These are phyloP conservation scores for Notocelia uddmanniana DNA, from an alignment of 2,888 invertebrate species.

Conservation along the genomic window DNA sequence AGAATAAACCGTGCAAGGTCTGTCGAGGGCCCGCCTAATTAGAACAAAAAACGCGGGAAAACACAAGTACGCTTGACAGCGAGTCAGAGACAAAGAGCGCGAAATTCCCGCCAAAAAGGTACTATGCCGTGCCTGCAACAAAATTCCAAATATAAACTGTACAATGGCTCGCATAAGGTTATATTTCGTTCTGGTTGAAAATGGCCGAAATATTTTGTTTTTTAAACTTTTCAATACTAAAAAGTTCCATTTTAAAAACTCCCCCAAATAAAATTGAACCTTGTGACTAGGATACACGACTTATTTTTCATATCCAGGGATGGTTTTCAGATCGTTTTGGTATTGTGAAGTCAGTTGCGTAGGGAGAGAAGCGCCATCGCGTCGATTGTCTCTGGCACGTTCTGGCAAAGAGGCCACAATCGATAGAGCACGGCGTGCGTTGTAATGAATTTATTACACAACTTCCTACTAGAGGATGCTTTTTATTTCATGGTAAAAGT, in stretches of 20 bases:
- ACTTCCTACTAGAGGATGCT: slow-evolving; percentile 49
- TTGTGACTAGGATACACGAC: background rate
- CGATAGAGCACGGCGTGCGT: slow-evolving; percentile 85
- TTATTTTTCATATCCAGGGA: background rate
- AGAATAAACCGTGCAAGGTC: slow-evolving; percentile 56
- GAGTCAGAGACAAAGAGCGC: slow-evolving; percentile 83
- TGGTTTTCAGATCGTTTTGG: slow-evolving; percentile 55
- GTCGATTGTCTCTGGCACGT: slow-evolving; percentile 84
- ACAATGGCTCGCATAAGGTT: slow-evolving; percentile 35
- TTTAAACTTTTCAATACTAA: slow-evolving; percentile 7
- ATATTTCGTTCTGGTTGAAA: slow-evolving; percentile 47
- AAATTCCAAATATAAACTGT: slow-evolving; percentile 53
- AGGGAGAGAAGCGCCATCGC: slow-evolving; percentile 83
- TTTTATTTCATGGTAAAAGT: slow-evolving; percentile 31
- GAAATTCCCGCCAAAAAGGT: slow-evolving; percentile 69
- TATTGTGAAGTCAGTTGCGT: slow-evolving; percentile 66
- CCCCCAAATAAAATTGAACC: background rate
- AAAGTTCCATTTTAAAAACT: background rate
- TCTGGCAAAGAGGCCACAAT: slow-evolving; percentile 83
- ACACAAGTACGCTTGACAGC: slow-evolving; percentile 84
- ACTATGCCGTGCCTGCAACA: slow-evolving; percentile 56
- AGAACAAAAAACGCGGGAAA: slow-evolving; percentile 85
- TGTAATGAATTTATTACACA: slow-evolving; percentile 84
- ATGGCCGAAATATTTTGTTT: slow-evolving; percentile 42
- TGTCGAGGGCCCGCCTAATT: slow-evolving; percentile 80